Conservation (phyloP, 2,888 invertebrate species). For the Peribatodes rhomboidaria region DNA sequence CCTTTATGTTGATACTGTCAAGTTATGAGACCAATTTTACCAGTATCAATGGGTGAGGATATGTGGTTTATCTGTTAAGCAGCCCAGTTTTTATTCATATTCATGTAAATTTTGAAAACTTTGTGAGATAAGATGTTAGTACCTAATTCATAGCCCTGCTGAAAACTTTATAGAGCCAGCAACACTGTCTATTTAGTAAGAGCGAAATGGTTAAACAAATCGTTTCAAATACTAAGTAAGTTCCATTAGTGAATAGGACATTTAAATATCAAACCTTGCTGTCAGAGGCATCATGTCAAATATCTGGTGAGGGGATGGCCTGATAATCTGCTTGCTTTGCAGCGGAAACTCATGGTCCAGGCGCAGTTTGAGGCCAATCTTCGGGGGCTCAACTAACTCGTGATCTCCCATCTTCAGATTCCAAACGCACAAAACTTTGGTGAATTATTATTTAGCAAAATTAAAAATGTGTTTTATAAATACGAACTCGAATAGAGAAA, state of each 20-base stretch:
- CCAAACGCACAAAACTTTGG: neutral
- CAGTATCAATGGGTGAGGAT: too few species aligned
- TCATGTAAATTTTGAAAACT: too few species aligned
- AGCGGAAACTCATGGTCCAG: constrained; percentile 92
- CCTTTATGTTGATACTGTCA: too few species aligned
- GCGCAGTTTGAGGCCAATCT: constrained; percentile 90
- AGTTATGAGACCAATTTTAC: too few species aligned
- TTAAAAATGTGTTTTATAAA: neutral
- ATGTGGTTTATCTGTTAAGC: too few species aligned
- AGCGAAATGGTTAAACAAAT: too few species aligned
- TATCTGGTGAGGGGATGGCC: constrained; percentile 89
- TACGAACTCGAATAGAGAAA: neutral
- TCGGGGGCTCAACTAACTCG: constrained; percentile 79
- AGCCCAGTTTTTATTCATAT: too few species aligned
- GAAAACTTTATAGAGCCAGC: too few species aligned
- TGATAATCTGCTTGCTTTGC: constrained; percentile 89
- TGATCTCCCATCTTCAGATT: constrained; percentile 45
- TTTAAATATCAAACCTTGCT: constrained; percentile 85
- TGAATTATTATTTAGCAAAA: neutral
- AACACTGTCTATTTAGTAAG: too few species aligned
- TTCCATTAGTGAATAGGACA: neutral
- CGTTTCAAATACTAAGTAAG: neutral
- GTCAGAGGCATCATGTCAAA: constrained; percentile 90
- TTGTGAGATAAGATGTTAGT: too few species aligned
- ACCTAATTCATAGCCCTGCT: too few species aligned